Base-by-base conservation (phyloP, 2,113 vertebrate genomes). In the Scomber colias region DNA sequence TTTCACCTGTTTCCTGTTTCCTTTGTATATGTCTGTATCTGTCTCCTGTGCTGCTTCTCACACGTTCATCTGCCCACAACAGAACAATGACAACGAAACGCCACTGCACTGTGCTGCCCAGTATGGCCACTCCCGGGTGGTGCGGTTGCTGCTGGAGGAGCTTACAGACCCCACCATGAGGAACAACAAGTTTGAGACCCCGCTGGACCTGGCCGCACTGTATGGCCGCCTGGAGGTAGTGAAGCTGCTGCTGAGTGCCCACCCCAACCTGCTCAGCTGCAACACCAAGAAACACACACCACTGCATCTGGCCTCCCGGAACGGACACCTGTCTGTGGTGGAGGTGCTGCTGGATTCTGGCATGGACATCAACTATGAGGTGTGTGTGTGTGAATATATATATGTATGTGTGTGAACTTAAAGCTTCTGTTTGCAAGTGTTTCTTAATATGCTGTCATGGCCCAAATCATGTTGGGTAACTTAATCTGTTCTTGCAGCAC, bases 81-180 rank as follows among this genome's bases (percentile, higher is more conserved):
- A 99, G 98, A 99, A 99, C 94, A 98, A 99, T 0, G 98, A 99
- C 95, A 99, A 99, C 3, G 98, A 99, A 95, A 99, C 98, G 0
- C 96, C 98, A 6, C 95, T 99, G 89, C 98, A 99, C 91, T 99
- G 98, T 1, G 98, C 98, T 0, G 97, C 98, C 0, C 98, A 99
- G 95, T 98, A 99, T 0, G 98, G 98, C 80, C 98, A 99, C 95
- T 95, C 96, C 0, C 93, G 95, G 84, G 98, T 99, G 92, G 98
- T 99, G 85, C 97, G 95, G 83, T 95, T 99, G 57, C 95, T 99
- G 48, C 85, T 99, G 91, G 98, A 99, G 94, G 98, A 99, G 91
- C 94, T 99, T 77, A 99, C 98, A 0, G 98, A 99, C 91, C 98
- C 98, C 84, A 99, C 98, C 85, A 99, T 99, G 97, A 96, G 98